phyloP scores from a whole-genome alignment of 1,140 invertebrate species.

The Oppia nitens region DNA sequence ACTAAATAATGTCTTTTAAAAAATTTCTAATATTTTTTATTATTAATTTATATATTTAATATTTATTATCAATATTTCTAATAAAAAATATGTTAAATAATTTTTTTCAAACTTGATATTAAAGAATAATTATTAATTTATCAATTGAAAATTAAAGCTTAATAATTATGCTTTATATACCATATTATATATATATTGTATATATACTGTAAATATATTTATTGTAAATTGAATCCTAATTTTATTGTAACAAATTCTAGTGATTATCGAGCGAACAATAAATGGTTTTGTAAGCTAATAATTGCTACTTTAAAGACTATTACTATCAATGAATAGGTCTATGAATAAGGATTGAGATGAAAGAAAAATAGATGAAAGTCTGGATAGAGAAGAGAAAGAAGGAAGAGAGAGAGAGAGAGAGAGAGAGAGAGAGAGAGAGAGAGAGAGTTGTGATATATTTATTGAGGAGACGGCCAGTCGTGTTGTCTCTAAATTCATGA shows the following conservation, averaged over 20 bases:
- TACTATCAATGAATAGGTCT: no score
- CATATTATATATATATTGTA: background rate
- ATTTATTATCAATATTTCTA: no score
- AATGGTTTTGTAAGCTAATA: background rate
- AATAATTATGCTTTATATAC: background rate
- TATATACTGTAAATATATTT: background rate
- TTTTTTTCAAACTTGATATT: no score
- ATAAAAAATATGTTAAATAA: no score
- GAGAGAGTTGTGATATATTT: constrained; percentile 2
- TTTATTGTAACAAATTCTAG: background rate
- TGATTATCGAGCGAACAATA: background rate
- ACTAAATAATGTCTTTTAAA: no score
- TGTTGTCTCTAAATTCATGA: background rate
- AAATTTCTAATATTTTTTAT: no score
- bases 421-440: constrained; percentile 2
- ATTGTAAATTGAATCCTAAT: background rate
- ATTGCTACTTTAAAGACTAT: no score
- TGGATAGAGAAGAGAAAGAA: background rate
- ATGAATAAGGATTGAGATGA: constrained; percentile 4
- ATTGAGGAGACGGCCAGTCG: background rate
- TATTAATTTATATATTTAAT: no score
- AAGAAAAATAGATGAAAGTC: constrained; percentile 3
- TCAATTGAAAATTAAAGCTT: no score
- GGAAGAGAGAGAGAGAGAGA: constrained; percentile 5
- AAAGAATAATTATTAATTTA: no score